These are phyloP conservation scores for Malurus splendens DNA, from an alignment of 2,797 vertebrate species.

Conservation along the genomic window DNA sequence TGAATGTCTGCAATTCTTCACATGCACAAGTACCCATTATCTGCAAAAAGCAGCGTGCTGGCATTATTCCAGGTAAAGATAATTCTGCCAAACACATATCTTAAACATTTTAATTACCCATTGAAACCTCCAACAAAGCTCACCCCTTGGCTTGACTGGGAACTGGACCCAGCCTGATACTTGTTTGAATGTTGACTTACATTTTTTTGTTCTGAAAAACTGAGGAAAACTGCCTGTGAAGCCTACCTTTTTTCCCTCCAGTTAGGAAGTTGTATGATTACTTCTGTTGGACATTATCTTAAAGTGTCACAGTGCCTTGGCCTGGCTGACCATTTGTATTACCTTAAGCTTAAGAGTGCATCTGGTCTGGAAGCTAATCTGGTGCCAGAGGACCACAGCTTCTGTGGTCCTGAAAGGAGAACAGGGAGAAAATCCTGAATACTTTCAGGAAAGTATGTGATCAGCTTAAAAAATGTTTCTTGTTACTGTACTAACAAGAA, in stretches of 20 bases:
- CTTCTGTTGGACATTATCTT: background rate
- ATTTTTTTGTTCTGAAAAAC: background rate
- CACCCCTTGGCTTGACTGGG: background rate
- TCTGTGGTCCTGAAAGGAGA: background rate
- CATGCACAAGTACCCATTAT: background rate
- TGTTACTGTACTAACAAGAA: background rate
- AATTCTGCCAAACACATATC: background rate
- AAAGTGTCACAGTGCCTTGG: background rate
- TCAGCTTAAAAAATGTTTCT: background rate
- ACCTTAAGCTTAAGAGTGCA: background rate
- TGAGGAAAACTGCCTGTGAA: background rate
- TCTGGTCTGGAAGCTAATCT: background rate
- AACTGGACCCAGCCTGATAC: background rate
- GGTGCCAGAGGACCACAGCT: rapidly evolving
- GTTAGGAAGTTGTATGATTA: background rate
- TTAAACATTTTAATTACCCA: background rate
- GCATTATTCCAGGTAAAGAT: background rate
- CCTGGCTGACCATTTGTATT: background rate
- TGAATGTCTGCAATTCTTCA: background rate
- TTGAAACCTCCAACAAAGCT: background rate
- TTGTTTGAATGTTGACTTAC: background rate
- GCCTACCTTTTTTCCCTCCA: background rate
- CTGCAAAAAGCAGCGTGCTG: background rate
- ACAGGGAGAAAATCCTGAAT: background rate
- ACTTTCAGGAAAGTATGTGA: background rate